phyloP scores from a whole-genome alignment of 2,888 invertebrate genomes.

The Phytoseiulus persimilis region DNA sequence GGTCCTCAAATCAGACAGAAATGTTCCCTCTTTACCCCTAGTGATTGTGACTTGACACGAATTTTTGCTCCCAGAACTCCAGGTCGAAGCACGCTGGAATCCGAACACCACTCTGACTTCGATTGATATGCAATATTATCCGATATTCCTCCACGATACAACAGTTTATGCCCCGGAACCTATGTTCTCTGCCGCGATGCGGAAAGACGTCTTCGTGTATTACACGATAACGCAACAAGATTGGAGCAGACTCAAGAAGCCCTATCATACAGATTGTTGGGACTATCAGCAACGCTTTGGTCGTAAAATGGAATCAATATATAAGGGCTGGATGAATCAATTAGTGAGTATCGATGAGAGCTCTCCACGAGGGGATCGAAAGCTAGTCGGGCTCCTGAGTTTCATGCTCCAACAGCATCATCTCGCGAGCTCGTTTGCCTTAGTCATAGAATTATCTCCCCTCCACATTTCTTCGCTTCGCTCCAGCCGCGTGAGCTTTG shows the following conservation, averaged over 20 bases:
- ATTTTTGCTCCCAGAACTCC: neutral
- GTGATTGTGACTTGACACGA: neutral
- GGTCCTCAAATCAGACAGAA: no score
- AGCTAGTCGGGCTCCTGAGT: no score
- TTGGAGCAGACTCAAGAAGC: conserved; percentile 10
- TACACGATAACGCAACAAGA: neutral
- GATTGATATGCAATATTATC: conserved; percentile 6
- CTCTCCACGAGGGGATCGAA: no score
- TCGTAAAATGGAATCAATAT: neutral
- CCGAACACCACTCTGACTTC: neutral
- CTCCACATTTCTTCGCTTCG: no score
- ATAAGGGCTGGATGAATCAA: conserved; percentile 18
- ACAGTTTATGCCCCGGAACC: neutral
- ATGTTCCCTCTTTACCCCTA: no score
- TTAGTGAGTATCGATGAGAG: neutral
- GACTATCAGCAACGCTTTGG: neutral
- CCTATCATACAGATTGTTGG: conserved; percentile 18
- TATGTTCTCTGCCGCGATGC: conserved; percentile 1
- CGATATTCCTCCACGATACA: neutral
- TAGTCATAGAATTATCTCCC: no score
- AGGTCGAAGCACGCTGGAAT: neutral
- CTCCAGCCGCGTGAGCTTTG: no score
- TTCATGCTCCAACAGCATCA: no score
- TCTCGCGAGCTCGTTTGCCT: no score
- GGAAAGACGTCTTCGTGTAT: neutral